Percentiles rank a stretch among this genome's conserved stretches.
Conservation (phyloP, 2,113 vertebrate species). For the Chionis minor region DNA sequence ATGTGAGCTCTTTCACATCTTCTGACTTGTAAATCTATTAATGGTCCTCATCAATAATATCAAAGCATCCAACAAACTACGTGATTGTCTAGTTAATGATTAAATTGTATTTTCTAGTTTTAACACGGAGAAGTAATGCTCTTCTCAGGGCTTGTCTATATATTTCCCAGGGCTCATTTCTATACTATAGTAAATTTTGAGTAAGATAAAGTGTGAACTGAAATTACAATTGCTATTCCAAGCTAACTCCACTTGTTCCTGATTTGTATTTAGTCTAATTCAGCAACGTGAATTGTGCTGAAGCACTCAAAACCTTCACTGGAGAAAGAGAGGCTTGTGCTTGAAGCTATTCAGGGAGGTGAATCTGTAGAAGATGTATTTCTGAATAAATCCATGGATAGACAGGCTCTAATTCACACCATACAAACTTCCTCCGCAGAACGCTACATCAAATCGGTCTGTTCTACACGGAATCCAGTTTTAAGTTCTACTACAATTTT, state of each 20-base stretch:
- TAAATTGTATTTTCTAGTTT: background rate
- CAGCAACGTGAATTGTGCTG: background rate
- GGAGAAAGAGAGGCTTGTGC: background rate
- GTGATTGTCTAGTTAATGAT: background rate
- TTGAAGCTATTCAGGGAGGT: background rate
- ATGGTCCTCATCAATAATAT: background rate
- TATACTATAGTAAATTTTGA: background rate
- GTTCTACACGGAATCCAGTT: background rate
- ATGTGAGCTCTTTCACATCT: background rate
- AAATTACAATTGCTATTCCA: background rate
- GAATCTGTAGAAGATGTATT: background rate
- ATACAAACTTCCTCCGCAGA: background rate
- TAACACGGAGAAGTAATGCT: background rate
- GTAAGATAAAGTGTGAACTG: background rate
- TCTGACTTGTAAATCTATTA: background rate
- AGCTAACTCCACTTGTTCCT: background rate
- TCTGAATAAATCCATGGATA: background rate
- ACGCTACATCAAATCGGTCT: background rate
- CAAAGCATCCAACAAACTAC: background rate
- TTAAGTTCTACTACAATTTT: background rate
- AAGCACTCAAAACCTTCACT: background rate
- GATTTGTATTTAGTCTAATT: background rate
- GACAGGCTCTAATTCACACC: constrained; percentile 37
- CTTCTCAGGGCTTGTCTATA: background rate
- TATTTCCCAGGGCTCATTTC: background rate